A percentile compares a stretch with the other conserved stretches of the same genome.
phyloP scores from a whole-genome alignment of 2,888 invertebrate genomes.

The Coelopa pilipes region DNA sequence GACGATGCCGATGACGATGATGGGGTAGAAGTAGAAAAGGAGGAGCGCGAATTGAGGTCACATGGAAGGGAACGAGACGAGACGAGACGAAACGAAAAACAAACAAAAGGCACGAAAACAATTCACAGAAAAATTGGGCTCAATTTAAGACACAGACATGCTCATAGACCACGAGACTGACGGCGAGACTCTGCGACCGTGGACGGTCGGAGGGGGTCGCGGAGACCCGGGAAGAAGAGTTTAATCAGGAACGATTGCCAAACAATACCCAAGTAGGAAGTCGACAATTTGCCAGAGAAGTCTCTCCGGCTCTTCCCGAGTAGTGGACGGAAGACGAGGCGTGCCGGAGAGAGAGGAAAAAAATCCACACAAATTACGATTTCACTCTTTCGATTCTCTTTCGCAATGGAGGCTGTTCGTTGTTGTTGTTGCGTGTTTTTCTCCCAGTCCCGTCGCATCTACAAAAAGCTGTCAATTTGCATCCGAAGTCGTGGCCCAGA shows the following conservation, averaged over 20 bases:
- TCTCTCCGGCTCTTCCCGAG: too few relatives aligned
- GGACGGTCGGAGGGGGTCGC: background rate
- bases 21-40: background rate
- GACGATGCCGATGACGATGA: background rate
- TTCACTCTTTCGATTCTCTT: too few relatives aligned
- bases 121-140: slow-evolving; percentile 15
- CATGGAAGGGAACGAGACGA: slow-evolving; percentile 15
- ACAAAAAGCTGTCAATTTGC: too few relatives aligned
- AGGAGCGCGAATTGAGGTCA: slow-evolving; percentile 23
- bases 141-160: slow-evolving; percentile 12
- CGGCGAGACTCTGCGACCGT: background rate
- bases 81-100: background rate
- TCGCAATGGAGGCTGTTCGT: too few relatives aligned
- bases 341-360: too few relatives aligned
- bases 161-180: slow-evolving; percentile 1
- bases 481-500: too few relatives aligned
- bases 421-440: too few relatives aligned
- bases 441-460: too few relatives aligned
- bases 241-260: slow-evolving; percentile 27
- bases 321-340: too few relatives aligned
- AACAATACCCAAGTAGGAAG: slow-evolving; percentile 20
- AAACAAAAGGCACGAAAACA: background rate
- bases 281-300: too few relatives aligned
- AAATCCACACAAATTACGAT: too few relatives aligned
- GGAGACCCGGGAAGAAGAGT: background rate